phyloP scores from a whole-genome alignment of 1,140 invertebrate genomes.

The Drosophila setifemur region DNA sequence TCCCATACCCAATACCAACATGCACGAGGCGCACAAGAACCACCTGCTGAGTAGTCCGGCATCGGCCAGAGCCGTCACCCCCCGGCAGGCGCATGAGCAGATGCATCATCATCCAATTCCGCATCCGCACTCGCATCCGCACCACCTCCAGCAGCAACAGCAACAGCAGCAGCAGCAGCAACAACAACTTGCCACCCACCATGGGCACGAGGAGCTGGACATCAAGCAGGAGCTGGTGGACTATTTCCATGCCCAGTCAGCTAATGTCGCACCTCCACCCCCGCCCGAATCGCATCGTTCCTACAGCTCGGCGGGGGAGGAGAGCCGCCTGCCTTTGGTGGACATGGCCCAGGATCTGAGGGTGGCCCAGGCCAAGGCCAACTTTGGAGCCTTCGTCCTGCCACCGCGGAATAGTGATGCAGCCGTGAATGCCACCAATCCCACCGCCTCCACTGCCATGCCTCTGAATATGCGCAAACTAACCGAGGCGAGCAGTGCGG shows the following conservation, averaged over 20 bases:
- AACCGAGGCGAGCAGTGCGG: constrained; percentile 40
- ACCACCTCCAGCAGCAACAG: constrained; percentile 28
- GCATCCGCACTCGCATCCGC: constrained; percentile 25
- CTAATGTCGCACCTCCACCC: constrained; percentile 36
- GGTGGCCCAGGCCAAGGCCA: constrained; percentile 75
- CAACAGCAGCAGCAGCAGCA: constrained; percentile 9
- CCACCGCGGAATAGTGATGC: constrained; percentile 49
- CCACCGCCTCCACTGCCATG: constrained; percentile 41
- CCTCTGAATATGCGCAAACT: constrained; percentile 75
- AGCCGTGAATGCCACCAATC: too few relatives aligned
- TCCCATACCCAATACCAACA: constrained; percentile 79
- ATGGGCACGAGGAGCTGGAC: constrained; percentile 61
- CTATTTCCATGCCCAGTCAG: constrained; percentile 61
- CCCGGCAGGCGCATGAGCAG: constrained; percentile 63
- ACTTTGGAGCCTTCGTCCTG: constrained; percentile 63
- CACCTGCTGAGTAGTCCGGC: constrained; percentile 57
- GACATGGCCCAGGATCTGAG: constrained; percentile 79
- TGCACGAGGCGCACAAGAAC: constrained; percentile 77
- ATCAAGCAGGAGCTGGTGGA: constrained; percentile 79
- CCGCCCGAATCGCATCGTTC: constrained; percentile 76
- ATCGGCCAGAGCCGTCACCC: constrained; percentile 39
- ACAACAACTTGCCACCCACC: constrained; percentile 4
- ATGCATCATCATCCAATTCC: constrained; percentile 38
- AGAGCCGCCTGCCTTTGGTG: constrained; percentile 61
- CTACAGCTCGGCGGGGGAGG: constrained; percentile 75